Evolutionary conservation across 2,797 vertebrate genomes (phyloP), one percentile per base, ranked within the genome.

Genomic region (Botia kubotai): DNA sequence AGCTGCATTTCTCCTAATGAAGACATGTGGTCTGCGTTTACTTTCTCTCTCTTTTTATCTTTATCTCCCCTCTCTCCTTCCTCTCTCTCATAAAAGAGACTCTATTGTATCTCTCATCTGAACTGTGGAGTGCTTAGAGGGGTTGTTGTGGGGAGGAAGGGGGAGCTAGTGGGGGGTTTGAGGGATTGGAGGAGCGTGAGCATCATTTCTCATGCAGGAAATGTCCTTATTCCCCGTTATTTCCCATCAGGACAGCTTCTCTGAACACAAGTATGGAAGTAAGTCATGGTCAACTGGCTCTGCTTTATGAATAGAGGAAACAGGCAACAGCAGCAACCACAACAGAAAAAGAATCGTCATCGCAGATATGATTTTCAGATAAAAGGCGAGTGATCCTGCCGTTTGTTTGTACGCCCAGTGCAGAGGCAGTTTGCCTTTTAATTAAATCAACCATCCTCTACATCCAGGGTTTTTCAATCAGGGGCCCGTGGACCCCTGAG

Each of bases 11-110:
- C 81, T 87, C 71, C 86, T 83, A 90, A 89, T 87, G 86, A 80
- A 80, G 78, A 88, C 90, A 92, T 92, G 91, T 93, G 93, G 90
- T 93, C 91, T 90, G 90, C 86, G 89, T 94, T 94, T 91, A 90
- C 84, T 68, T 66, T 66, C 60, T 71, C 63, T 36, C 53, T 43
- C 26, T 23, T 33, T 75, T 71, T 21, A 75, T 84, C 81, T 85
- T 86, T 83, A 86, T 87, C 86, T 87, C 52, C 73, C 73, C 57
- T 79, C 65, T 83, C 84, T 82, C 77, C 82, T 83, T 86, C 89
- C 89, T 86, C 79, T 83, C 87, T 72, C 57, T 83, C 65, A 79
- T 83, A 79, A 70, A 79, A 86, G 74, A 90, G 89, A 89, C 90
- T 85, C 88, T 52, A 90, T 83, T 86, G 79, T 86, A 80, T 85